Evolutionary conservation across 2,888 invertebrate genomes (phyloP).

Genomic region (Campoplex nolae): DNA sequence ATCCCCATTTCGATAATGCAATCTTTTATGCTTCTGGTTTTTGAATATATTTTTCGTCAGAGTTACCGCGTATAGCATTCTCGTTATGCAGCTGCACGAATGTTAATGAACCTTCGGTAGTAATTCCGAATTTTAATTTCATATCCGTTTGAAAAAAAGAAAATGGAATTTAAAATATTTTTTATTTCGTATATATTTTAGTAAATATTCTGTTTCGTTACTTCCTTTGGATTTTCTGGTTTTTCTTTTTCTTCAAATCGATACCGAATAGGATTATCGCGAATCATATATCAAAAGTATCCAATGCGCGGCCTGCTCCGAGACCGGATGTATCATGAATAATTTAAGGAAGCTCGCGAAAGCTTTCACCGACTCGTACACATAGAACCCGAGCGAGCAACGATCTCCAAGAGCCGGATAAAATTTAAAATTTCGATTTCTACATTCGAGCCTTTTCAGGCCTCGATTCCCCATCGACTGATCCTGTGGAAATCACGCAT

Average conservation of each 20-base stretch:
- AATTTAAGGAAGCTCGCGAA: conserved; percentile 77
- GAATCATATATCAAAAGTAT: conserved; percentile 36
- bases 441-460: conserved; percentile 23
- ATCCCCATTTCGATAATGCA: neutral
- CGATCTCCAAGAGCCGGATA: conserved; percentile 1
- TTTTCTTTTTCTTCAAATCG: conserved; percentile 8
- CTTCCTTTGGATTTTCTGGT: neutral
- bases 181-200: neutral
- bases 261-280: conserved; percentile 50
- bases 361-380: conserved; percentile 79
- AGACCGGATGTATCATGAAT: conserved; percentile 75
- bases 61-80: neutral
- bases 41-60: neutral
- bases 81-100: neutral
- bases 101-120: neutral
- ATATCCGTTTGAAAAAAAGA: neutral
- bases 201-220: neutral
- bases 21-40: neutral
- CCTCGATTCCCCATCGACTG: conserved; percentile 29
- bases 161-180: neutral
- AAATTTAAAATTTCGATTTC: conserved; percentile 81
- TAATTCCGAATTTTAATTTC: neutral
- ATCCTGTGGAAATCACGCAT: conserved; percentile 56
- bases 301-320: neutral
- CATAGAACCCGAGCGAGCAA: conserved; percentile 25